Base-by-base conservation (phyloP, 2,888 invertebrate genomes). In the Hirtodrosophila histrioides region DNA sequence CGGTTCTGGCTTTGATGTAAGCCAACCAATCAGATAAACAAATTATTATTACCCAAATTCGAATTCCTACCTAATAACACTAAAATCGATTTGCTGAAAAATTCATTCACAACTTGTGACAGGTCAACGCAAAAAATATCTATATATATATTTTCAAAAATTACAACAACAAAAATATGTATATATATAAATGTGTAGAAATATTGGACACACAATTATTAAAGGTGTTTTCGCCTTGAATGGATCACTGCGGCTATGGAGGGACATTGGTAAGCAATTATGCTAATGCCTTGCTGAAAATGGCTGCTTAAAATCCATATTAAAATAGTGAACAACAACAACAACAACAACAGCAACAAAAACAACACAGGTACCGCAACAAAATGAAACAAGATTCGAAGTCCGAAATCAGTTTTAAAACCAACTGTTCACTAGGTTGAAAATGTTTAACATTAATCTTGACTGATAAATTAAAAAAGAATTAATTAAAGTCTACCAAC, bases 371-470 rank as follows among this genome's bases (percentile, higher is more conserved):
- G 29, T 56, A 55, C 9, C 7, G 39, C 27, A 53, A 46, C 41
- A 40, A 71, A 54, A 55, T 70, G 43, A 76, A 51, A 56, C 72
- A 46, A 39, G 69, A 56, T 50, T 53, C 77, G 48, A 64, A 70
- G 71, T 64, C 50, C 50, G 41, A 53, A 57, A 60, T 67, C 70
- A 57, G 66, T 75, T 66, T 74, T 50, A 33, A 79, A 68, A 40
- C 56, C 72, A 79, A 72, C 68, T 62, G 54, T 54, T 74, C 75
- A 66, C 79, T 54, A 68, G 85, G 67, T 77, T 67, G 63, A 66
- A 86, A 66, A 83, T 86, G 88, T 82, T 83, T 56, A 71, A 64
- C 88, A 88, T 82, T 82, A 88, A 86, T 88, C 88, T 88, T 88
- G 69, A 57, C 76, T 75, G 80, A 83, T 86, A 78, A 74, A 86